Conservation (phyloP, 2,888 invertebrate genomes). For the Torymus tubicola region DNA sequence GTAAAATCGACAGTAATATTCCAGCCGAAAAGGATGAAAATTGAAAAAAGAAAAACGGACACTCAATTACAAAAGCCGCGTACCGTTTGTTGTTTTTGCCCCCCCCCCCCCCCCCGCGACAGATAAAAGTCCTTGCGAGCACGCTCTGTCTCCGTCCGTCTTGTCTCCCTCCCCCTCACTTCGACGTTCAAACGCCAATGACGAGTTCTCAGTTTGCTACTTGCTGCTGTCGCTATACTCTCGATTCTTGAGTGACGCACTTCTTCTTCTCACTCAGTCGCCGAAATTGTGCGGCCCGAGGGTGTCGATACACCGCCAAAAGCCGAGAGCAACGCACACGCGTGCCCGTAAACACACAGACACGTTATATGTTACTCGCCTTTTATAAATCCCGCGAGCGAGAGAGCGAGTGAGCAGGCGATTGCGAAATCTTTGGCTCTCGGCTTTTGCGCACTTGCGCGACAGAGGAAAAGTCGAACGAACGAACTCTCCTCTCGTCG, state of each 20-base stretch:
- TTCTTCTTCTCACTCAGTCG: not conserved
- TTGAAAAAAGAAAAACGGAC: not conserved
- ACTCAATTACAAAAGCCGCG: slow-evolving; percentile 36
- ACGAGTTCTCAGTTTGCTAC: slow-evolving; percentile 35
- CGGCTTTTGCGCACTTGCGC: slow-evolving; percentile 46
- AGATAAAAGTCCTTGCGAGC: slow-evolving; percentile 39
- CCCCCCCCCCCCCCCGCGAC: not conserved
- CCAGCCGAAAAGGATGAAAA: not conserved
- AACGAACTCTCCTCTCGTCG: not conserved
- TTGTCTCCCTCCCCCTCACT: not conserved
- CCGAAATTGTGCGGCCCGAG: slow-evolving; percentile 28
- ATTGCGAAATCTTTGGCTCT: slow-evolving; percentile 46
- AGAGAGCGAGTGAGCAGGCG: not conserved
- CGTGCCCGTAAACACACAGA: not conserved
- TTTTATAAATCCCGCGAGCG: not conserved
- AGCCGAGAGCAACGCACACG: not conserved
- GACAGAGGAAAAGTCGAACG: slow-evolving; percentile 20
- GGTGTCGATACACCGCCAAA: slow-evolving; percentile 19
- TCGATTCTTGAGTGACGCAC: slow-evolving; percentile 40
- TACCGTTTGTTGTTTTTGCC: not conserved
- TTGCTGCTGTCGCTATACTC: slow-evolving; percentile 6
- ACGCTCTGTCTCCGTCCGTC: not conserved
- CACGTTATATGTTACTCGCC: not conserved
- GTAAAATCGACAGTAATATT: slow-evolving; percentile 20
- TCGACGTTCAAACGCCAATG: slow-evolving; percentile 40